Evolutionary conservation across 2,888 invertebrate genomes (phyloP).

Genomic region (Temnothorax ravouxi): DNA sequence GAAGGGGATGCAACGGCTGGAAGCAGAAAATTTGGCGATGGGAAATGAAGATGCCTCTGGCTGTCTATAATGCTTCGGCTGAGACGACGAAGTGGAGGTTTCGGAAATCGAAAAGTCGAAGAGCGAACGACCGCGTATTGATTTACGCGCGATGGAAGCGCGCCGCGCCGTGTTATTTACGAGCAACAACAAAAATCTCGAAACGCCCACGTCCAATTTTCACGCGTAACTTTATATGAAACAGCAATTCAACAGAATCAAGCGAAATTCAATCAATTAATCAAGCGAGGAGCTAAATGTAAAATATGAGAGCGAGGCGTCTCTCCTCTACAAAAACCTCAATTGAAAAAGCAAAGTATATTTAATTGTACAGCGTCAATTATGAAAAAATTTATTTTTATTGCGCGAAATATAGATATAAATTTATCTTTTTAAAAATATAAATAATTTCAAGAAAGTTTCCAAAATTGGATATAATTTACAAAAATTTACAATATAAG

Average conservation of each 20-base stretch:
- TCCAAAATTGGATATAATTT: not conserved
- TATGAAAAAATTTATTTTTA: slow-evolving; percentile 22
- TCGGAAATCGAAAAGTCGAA: slow-evolving; percentile 70
- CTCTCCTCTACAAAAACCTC: not conserved
- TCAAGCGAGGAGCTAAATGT: slow-evolving; percentile 6
- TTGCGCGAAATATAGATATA: not conserved
- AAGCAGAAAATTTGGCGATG: slow-evolving; percentile 76
- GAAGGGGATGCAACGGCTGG: slow-evolving; percentile 55
- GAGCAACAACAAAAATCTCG: not conserved
- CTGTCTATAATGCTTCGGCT: slow-evolving; percentile 72
- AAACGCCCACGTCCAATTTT: slow-evolving; percentile 11
- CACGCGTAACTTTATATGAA: slow-evolving; percentile 4
- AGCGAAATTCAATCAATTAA: slow-evolving; percentile 31
- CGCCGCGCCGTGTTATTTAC: slow-evolving; percentile 18
- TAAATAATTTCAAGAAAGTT: not conserved
- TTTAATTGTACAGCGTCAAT: slow-evolving; percentile 32
- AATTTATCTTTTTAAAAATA: not conserved
- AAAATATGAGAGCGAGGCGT: slow-evolving; percentile 33
- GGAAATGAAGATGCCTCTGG: slow-evolving; percentile 79
- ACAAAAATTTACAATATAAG: not conserved
- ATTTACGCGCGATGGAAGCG: not conserved
- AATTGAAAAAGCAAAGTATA: slow-evolving; percentile 28
- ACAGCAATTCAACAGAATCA: slow-evolving; percentile 9
- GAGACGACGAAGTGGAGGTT: slow-evolving; percentile 72
- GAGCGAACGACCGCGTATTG: slow-evolving; percentile 25